Conservation (phyloP, 2,888 invertebrate species). For the Sesia bembeciformis region DNA sequence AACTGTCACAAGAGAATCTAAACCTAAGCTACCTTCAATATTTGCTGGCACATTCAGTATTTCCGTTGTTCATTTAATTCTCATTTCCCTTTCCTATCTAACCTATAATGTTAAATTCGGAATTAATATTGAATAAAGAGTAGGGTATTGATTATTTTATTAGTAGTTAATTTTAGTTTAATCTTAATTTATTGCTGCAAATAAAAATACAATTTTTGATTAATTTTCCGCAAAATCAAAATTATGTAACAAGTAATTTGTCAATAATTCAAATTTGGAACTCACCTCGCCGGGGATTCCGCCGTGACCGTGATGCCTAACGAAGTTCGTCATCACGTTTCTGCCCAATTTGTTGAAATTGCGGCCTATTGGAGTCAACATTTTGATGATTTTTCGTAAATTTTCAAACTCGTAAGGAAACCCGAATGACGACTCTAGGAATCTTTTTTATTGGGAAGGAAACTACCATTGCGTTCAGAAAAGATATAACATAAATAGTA, state of each 20-base stretch:
- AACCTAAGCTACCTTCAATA: too few species aligned
- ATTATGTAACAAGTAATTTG: slow-evolving; percentile 47
- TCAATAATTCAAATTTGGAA: slow-evolving; percentile 27
- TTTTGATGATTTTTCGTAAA: slow-evolving; percentile 24
- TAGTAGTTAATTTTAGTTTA: too few species aligned
- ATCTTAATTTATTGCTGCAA: too few species aligned
- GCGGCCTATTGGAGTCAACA: slow-evolving; percentile 54
- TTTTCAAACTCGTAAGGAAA: neutral
- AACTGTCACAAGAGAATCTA: too few species aligned
- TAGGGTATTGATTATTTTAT: too few species aligned
- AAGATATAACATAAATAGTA: slow-evolving; percentile 5
- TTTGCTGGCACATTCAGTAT: too few species aligned
- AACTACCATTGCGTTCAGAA: slow-evolving; percentile 37
- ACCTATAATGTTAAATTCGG: too few species aligned
- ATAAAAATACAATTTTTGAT: too few species aligned
- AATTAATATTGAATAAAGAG: too few species aligned
- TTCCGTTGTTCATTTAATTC: too few species aligned
- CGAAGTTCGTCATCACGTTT: slow-evolving; percentile 55
- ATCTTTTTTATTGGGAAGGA: neutral
- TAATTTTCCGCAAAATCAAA: slow-evolving; percentile 4
- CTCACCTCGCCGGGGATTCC: slow-evolving; percentile 66
- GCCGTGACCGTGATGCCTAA: slow-evolving; percentile 52
- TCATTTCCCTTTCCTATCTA: too few species aligned
- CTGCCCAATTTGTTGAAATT: slow-evolving; percentile 52
- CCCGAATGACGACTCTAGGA: neutral